Conservation (phyloP, 2,888 invertebrate species). For the Hydrotaea diabolus region DNA sequence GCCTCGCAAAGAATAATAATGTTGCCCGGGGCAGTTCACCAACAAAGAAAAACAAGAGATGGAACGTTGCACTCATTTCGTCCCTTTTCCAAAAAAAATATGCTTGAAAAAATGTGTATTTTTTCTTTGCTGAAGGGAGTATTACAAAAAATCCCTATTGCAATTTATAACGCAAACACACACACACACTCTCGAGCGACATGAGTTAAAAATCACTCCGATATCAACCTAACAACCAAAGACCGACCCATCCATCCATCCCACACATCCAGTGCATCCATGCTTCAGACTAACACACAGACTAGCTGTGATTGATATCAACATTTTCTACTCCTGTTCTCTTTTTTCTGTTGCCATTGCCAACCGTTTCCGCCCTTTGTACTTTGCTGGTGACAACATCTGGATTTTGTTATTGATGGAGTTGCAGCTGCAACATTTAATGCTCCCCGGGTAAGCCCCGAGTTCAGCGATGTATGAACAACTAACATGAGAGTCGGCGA, state of each 20-base stretch:
- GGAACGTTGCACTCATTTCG: not conserved
- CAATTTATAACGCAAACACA: conserved; percentile 24
- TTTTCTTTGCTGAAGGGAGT: not conserved
- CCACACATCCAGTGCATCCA: not conserved
- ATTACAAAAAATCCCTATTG: not conserved
- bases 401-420: conserved; percentile 63
- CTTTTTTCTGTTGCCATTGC: conserved; percentile 2
- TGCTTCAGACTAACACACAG: not conserved
- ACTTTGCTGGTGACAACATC: conserved; percentile 62
- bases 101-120: not conserved
- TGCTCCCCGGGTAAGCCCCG: not conserved
- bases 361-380: not conserved
- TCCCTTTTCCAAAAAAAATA: not conserved
- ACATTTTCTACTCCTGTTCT: not conserved
- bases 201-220: conserved; percentile 30
- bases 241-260: not conserved
- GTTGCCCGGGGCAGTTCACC: not conserved
- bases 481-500: not conserved
- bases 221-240: not conserved
- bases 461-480: not conserved
- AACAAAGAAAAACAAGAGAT: not conserved
- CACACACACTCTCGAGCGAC: not conserved
- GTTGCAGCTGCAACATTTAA: conserved; percentile 32
- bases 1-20: not conserved
- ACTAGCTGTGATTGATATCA: conserved; percentile 28